These are phyloP conservation scores for Harpegnathos saltator DNA, from an alignment of 1,140 invertebrate species.

Conservation along the genomic window DNA sequence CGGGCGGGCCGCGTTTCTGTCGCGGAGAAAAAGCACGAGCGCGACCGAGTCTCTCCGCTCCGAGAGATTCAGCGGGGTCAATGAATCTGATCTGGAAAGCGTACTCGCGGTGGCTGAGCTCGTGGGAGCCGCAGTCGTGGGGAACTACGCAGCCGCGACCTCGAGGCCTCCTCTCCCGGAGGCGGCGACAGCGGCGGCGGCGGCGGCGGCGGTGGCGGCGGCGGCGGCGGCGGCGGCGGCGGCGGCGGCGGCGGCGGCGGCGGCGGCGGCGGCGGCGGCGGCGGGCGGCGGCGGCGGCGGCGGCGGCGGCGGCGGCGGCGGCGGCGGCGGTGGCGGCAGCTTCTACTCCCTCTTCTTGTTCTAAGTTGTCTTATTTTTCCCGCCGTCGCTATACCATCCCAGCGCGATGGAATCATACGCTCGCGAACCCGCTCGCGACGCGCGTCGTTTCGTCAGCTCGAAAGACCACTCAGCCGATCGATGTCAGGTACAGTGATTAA, in stretches of 20 bases:
- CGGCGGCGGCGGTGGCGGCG: conserved; percentile 33
- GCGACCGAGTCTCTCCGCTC: conserved; percentile 52
- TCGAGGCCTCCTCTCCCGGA: conserved; percentile 72
- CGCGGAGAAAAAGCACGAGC: conserved; percentile 61
- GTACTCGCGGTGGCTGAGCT: conserved; percentile 74
- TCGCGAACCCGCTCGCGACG: conserved; percentile 1
- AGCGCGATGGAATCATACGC: conserved; percentile 16
- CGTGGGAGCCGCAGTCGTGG: conserved; percentile 67
- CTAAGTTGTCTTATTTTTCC: conserved; percentile 43
- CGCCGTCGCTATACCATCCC: conserved; percentile 7
- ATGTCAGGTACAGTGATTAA: not conserved
- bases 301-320: conserved; percentile 50
- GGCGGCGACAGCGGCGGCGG: conserved; percentile 39
- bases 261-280: conserved; percentile 32
- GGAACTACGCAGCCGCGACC: conserved; percentile 76
- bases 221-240: conserved; percentile 28
- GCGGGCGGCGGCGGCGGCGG: conserved; percentile 31
- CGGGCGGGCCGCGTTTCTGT: conserved; percentile 54
- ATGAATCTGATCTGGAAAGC: conserved; percentile 81
- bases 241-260: conserved; percentile 26
- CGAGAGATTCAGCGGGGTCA: conserved; percentile 78
- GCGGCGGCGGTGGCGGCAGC: conserved; percentile 26
- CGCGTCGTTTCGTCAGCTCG: not conserved
- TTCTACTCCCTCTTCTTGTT: conserved; percentile 40
- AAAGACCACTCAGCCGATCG: not conserved